Conservation (phyloP, 1,140 invertebrate genomes). For the Drosophila pectinifera region DNA sequence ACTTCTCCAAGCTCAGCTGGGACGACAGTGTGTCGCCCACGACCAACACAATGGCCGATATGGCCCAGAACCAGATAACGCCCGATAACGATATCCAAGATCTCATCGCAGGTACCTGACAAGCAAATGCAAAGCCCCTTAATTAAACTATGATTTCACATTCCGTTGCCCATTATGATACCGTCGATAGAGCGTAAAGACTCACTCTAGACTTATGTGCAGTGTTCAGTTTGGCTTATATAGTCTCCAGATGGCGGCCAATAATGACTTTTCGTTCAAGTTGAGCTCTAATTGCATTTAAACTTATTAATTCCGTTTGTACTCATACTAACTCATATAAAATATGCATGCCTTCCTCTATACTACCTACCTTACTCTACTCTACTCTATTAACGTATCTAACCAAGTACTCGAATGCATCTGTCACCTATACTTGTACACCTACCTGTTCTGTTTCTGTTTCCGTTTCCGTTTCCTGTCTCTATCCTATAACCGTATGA, state of each 20-base stretch:
- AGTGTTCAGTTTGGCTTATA: conserved; percentile 32
- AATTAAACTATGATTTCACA: conserved; percentile 32
- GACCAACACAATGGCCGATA: conserved; percentile 82
- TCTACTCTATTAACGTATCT: conserved; percentile 56
- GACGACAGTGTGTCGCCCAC: conserved; percentile 83
- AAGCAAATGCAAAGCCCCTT: conserved; percentile 16
- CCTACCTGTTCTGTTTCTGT: conserved; percentile 3
- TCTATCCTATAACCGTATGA: conserved; percentile 39
- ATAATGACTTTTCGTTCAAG: conserved; percentile 76
- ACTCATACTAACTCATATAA: conserved; percentile 40
- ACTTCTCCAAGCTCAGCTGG: conserved; percentile 85
- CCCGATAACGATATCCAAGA: conserved; percentile 84
- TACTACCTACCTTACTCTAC: conserved; percentile 40
- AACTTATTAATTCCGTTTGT: conserved; percentile 48
- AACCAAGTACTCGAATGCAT: conserved; percentile 44
- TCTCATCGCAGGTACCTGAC: conserved; percentile 76
- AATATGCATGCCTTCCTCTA: conserved; percentile 43
- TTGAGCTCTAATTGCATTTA: conserved; percentile 85
- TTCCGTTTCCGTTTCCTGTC: conserved; percentile 19
- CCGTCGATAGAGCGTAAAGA: conserved; percentile 53
- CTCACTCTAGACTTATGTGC: conserved; percentile 27
- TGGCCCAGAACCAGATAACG: conserved; percentile 80
- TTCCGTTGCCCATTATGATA: conserved; percentile 36
- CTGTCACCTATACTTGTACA: conserved; percentile 18
- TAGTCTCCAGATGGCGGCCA: conserved; percentile 54